Percentiles rank a stretch among this genome's conserved stretches.
These are phyloP conservation scores for Condylostylus longicornis DNA, from an alignment of 1,140 invertebrate species.

Conservation along the genomic window DNA sequence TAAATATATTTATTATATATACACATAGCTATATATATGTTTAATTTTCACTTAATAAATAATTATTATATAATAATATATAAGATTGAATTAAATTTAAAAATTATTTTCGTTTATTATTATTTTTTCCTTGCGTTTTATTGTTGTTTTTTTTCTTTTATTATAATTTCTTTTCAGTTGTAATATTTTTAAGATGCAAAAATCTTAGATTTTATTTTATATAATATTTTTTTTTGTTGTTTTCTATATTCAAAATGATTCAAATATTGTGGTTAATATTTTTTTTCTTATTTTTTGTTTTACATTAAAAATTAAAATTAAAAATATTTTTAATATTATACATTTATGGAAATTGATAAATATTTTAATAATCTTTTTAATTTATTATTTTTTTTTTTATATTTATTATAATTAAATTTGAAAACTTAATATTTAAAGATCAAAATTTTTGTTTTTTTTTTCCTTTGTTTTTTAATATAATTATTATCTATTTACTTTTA, in stretches of 20 bases:
- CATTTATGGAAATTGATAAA: neutral
- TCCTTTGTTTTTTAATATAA: constrained; percentile 2
- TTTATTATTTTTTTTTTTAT: neutral
- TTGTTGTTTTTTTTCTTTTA: too few relatives aligned
- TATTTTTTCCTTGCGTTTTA: too few relatives aligned
- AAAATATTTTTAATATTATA: neutral
- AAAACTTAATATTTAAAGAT: neutral
- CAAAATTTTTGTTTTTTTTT: constrained; percentile 8
- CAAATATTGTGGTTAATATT: neutral
- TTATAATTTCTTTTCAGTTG: too few relatives aligned
- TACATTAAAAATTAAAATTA: neutral
- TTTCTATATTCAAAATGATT: constrained; percentile 11
- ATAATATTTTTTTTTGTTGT: too few relatives aligned
- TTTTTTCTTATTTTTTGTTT: neutral
- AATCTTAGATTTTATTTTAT: too few relatives aligned
- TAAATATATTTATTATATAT: too few relatives aligned
- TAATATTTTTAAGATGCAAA: too few relatives aligned
- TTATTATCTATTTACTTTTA: constrained; percentile 15
- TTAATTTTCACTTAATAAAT: too few relatives aligned
- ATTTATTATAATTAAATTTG: neutral
- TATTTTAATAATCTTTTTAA: neutral
- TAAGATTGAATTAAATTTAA: too few relatives aligned
- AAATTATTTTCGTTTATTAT: too few relatives aligned
- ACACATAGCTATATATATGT: too few relatives aligned
- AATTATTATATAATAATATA: too few relatives aligned